These are phyloP conservation scores for Anaspis maculata DNA, from an alignment of 2,888 invertebrate species.

Conservation along the genomic window DNA sequence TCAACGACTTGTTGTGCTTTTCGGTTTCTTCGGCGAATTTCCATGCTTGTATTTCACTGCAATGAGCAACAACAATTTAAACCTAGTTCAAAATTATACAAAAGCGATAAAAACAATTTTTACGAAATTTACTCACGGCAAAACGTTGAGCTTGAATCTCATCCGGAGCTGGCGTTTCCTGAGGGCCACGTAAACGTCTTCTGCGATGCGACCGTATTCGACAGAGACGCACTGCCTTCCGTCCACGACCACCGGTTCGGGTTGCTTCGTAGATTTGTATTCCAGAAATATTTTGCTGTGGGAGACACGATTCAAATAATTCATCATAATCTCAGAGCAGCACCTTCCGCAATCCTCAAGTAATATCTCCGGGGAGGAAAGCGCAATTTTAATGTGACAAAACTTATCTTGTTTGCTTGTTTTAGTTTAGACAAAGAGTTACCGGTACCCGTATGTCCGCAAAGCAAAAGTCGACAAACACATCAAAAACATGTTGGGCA, in stretches of 20 bases:
- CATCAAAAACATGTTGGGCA: too few relatives aligned
- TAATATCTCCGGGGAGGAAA: too few relatives aligned
- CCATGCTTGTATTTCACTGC: slow-evolving; percentile 46
- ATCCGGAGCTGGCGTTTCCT: slow-evolving; percentile 55
- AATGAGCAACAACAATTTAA: slow-evolving; percentile 15
- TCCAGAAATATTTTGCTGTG: slow-evolving; percentile 63
- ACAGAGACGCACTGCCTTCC: slow-evolving; percentile 40
- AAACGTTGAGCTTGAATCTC: slow-evolving; percentile 46
- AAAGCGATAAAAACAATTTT: too few relatives aligned
- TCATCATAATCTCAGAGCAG: slow-evolving; percentile 30
- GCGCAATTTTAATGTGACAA: too few relatives aligned
- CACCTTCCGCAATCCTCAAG: slow-evolving; percentile 36
- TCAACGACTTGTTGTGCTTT: too few relatives aligned
- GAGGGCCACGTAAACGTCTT: slow-evolving; percentile 67
- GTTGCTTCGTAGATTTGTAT: slow-evolving; percentile 45
- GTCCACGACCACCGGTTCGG: slow-evolving; percentile 27
- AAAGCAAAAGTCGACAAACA: too few relatives aligned
- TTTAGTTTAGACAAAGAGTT: too few relatives aligned
- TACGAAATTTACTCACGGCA: slow-evolving; percentile 46
- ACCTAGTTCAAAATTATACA: too few relatives aligned
- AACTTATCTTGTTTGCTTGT: too few relatives aligned
- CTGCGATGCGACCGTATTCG: slow-evolving; percentile 54
- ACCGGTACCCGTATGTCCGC: too few relatives aligned
- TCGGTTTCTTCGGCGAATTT: slow-evolving; percentile 38
- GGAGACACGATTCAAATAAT: slow-evolving; percentile 42